Conservation (phyloP, 2,797 vertebrate species). For the Chelmon rostratus region DNA sequence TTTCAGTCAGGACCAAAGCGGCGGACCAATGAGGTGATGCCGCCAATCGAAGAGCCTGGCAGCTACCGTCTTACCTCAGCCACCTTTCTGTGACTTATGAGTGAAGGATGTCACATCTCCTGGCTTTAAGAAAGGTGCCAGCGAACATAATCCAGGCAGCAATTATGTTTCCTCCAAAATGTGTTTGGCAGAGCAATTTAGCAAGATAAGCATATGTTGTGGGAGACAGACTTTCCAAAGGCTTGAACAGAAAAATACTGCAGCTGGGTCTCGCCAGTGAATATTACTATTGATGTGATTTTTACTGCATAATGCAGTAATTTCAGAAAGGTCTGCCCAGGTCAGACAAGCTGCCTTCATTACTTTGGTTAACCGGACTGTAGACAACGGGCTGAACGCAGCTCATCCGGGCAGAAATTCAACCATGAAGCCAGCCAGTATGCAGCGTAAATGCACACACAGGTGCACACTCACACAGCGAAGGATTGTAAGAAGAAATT, state of each 20-base stretch:
- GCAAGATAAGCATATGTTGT: neutral
- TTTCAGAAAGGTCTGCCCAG: neutral
- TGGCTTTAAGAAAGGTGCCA: neutral
- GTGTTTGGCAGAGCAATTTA: conserved; percentile 12
- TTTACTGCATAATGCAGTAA: conserved; percentile 1
- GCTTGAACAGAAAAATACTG: neutral
- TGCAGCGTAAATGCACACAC: neutral
- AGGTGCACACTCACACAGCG: neutral
- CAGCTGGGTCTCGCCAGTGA: neutral
- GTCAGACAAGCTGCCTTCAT: neutral
- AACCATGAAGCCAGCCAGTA: neutral
- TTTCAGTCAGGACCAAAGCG: neutral
- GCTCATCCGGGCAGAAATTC: neutral
- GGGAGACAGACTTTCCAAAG: neutral
- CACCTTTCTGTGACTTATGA: neutral
- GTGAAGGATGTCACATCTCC: neutral
- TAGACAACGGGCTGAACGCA: neutral
- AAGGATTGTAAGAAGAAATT: conserved; percentile 5
- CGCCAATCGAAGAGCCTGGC: no score
- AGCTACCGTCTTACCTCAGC: neutral
- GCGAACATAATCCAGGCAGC: neutral
- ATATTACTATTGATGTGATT: neutral
- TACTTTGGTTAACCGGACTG: no score
- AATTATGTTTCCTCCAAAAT: conserved; percentile 1
- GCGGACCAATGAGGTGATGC: neutral